Base-by-base conservation (phyloP, 2,113 vertebrate genomes). In the Polypterus bichir region DNA sequence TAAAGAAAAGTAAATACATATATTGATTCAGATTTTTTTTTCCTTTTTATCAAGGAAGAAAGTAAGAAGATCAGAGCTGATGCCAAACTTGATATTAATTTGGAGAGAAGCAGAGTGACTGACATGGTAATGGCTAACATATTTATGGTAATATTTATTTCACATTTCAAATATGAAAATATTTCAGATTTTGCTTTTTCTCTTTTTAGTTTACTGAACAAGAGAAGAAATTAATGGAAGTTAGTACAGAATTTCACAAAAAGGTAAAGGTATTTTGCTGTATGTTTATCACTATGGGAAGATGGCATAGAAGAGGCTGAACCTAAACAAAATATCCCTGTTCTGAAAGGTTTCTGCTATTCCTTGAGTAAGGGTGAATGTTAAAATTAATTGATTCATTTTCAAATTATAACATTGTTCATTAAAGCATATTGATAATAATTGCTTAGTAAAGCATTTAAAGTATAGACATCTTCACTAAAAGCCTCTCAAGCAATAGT, bases 201-300 rank as follows among this genome's bases (percentile, higher is more conserved):
- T 57, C 63, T 9, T 51, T 68, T 59, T 70, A 97, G 94, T 97
- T 98, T 65, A 94, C 89, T 71, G 95, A 97, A 48, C 93, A 96
- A 71, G 92, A 98, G 72, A 94, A 81, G 76, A 94, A 91, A 71
- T 75, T 97, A 66, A 91, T 97, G 88, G 93, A 97, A 77, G 79
- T 88, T 11, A 88, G 74, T 10, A 90, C 90, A 51, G 93, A 97
- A 66, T 97, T 97, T 67, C 85, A 90, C 55, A 90, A 85, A 71
- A 91, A 90, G 80, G 94, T 92, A 71, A 91, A 90, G 80, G 27
- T 27, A 27, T 27, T 27, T 27, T 27, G 27, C 27, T 27, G 27
- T 27, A 27, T 27, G 27, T 27, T 27, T 27, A 27, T 27, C 27
- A 27, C 27, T 2, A 27, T 27, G 27, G 27, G 27, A 27, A 27